phyloP scores from a whole-genome alignment of 1,140 invertebrate species.

The Lineus longissimus region DNA sequence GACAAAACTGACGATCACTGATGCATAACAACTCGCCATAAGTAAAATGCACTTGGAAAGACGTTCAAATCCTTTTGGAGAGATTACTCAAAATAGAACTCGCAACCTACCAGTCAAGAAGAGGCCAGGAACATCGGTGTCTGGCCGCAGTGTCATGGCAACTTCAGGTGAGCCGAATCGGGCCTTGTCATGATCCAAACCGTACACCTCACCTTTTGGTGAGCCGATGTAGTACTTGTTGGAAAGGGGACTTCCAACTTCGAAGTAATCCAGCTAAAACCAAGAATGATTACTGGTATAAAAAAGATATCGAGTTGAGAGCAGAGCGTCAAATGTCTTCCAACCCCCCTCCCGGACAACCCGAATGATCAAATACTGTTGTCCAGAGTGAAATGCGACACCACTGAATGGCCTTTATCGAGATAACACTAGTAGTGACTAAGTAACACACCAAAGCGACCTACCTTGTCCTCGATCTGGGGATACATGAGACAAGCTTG shows the following conservation, averaged over 20 bases:
- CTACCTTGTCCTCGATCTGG: constrained; percentile 44
- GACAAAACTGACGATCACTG: not conserved
- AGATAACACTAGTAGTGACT: too few species aligned
- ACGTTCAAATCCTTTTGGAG: too few species aligned
- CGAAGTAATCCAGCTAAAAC: constrained; percentile 24
- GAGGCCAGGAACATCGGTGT: constrained; percentile 38
- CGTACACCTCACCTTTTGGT: constrained; percentile 40
- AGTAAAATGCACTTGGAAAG: too few species aligned
- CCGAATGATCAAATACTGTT: too few species aligned
- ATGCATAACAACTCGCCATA: not conserved
- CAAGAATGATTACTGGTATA: not conserved
- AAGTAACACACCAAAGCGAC: too few species aligned
- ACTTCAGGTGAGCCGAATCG: constrained; percentile 27
- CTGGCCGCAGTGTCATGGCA: constrained; percentile 28
- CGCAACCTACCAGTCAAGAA: constrained; percentile 15
- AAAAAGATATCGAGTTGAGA: not conserved
- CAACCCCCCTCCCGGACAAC: too few species aligned
- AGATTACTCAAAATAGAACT: not conserved
- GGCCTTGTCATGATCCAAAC: constrained; percentile 33
- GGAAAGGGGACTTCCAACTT: constrained; percentile 35
- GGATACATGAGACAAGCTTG: constrained; percentile 47
- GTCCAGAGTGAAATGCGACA: too few species aligned
- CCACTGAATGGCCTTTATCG: too few species aligned
- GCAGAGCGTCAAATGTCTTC: too few species aligned
- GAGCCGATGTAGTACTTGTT: constrained; percentile 39